Evolutionary conservation across 2,797 vertebrate species (phyloP), one percentile per base, ranked within the genome.

Genomic region (Apodemus agrarius): DNA sequence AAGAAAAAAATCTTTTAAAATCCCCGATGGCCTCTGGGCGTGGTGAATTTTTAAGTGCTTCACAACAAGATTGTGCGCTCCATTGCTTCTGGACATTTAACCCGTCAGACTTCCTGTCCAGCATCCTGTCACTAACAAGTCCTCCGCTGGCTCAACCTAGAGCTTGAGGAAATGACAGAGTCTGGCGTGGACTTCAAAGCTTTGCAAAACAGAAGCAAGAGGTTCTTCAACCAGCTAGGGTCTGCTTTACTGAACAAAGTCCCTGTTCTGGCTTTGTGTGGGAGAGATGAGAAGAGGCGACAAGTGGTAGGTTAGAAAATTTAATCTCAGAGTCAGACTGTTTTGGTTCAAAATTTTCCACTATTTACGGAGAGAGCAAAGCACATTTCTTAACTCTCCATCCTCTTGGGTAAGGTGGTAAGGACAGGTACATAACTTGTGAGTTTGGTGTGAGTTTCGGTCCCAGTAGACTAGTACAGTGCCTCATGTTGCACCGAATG

Each of bases 171-270:
- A 94, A 92, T 86, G 67, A 75, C 88, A 14, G 89, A 63, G 93
- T 93, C 67, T 90, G 80, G 40, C 76, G 92, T 90, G 91, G 63
- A 96, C 92, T 85, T 92, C 90, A 88, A 65, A 96, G 94, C 95
- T 74, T 97, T 90, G 84, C 74, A 90, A 92, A 92, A 95, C 82
- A 93, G 92, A 97, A 93, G 83, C 67, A 54, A 19, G 69, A 89
- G 92, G 89, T 95, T 96, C 90, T 95, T 93, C 86, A 69, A 69
- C 76, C 94, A 52, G 84, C 82, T 80, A 69, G 74, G 69, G 57
- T 91, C 86, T 96, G 79, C 89, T 87, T 91, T 95, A 81, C 89
- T 21, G 34, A 59, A 96, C 90, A 92, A 90, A 96, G 82, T 79
- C 63, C 37, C n/a, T 57, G 93, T 93, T 96, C 87, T 91, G 69